Base-by-base conservation (phyloP, 2,888 invertebrate genomes). In the Temnothorax ravouxi region DNA sequence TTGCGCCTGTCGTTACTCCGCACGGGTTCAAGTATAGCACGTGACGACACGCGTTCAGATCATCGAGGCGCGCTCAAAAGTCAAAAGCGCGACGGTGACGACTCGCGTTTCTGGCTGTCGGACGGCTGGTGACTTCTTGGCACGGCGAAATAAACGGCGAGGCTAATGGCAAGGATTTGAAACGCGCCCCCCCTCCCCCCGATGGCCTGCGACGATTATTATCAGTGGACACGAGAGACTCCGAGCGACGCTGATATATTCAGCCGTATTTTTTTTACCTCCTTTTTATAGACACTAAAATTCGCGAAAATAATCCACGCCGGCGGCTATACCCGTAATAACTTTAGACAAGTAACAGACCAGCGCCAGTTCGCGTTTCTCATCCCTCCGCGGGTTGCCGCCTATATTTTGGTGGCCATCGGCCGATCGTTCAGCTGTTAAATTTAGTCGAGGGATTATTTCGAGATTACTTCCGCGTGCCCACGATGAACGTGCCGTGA, bases 41-140 rank as follows among this genome's bases (percentile, higher is more conserved):
- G 72, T 62, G 76, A 56, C 47, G 79, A 82, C 80, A 84, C 77
- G 29, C 76, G 83, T 81, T 52, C 79, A 11, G 67, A 83, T 83
- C 59, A 76, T 21, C 76, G 62, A 66, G 47, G 41, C 64, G 64
- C 54, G 75, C 21, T 64, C 29, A 52, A 54, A n/a, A n/a, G n/a
- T 64, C 29, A 52, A 54, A 80, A 52, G 72, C 79, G 56, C 67
- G 86, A 62, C 74, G 41, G 41, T 67, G 69, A 77, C 44, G n/a
- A 72, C 79, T 69, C 77, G 83, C 66, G 59, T 74, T 54, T 67
- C 80, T 67, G 50, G 50, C 50, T 47, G n/a, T 29, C 3, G 64
- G n/a, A 50, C 29, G 25, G 54, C 66, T 61, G 56, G 59, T 44
- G 62, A 67, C 62, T 64, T 83, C 71, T 59, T 84, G 84, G 25